A percentile compares a stretch with the other conserved stretches of the same genome.
Evolutionary conservation across 2,113 vertebrate genomes (phyloP).

Genomic region (Alligator sinensis): DNA sequence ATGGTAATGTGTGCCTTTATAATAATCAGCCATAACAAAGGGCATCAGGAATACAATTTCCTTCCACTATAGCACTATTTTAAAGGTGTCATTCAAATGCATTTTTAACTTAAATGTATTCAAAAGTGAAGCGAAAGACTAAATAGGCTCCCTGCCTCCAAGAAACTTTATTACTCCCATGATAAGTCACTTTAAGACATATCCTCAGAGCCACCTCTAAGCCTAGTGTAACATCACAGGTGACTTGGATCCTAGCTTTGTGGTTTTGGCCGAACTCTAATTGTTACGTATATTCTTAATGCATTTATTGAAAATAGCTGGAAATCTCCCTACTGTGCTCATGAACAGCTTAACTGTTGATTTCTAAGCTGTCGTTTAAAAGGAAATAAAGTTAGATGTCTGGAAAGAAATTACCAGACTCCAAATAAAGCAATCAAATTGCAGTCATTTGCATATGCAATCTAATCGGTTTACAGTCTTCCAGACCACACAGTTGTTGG

Average conservation of each 20-base stretch:
- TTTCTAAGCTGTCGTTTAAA: neutral
- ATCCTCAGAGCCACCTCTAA: neutral
- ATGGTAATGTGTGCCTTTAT: neutral
- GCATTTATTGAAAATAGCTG: neutral
- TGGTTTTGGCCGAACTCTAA: neutral
- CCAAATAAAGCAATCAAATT: neutral
- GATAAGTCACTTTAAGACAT: neutral
- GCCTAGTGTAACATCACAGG: neutral
- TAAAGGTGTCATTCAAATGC: neutral
- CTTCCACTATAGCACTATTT: neutral
- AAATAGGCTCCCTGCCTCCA: neutral
- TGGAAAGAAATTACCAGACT: neutral
- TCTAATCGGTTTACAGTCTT: neutral
- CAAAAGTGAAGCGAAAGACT: neutral
- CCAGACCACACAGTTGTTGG: neutral
- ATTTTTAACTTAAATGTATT: rapidly evolving
- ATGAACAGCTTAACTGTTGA: neutral
- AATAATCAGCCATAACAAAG: neutral
- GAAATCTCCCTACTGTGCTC: neutral
- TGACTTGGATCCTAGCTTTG: neutral
- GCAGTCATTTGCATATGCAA: neutral
- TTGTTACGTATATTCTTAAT: neutral
- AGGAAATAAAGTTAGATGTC: neutral
- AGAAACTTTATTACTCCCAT: neutral
- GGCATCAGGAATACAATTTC: neutral